Evolutionary conservation across 2,797 vertebrate species (phyloP), one percentile per base, ranked within the genome.

Genomic region (Holocentrus rufus): DNA sequence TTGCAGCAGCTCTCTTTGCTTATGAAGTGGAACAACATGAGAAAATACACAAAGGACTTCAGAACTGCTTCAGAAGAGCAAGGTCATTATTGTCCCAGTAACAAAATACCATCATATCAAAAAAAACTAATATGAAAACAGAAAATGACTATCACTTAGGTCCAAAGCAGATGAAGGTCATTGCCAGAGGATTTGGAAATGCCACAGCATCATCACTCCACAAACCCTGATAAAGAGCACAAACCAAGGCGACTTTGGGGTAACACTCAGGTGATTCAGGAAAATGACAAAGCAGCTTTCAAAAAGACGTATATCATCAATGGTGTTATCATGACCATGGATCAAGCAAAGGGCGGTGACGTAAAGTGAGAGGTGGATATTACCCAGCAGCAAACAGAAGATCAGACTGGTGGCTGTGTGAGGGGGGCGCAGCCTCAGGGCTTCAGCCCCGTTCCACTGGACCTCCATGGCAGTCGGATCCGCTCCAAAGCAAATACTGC

Each of bases 311-410:
- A 39, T 25, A 53, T 67, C 39, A 72, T 58, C 18, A 49, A 61
- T 55, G 25, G n/a, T 15, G 22, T 4, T 18, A 20, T 39, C 10
- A 63, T 13, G 34, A 65, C 9, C 8, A 54, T 7, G 17, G 13
- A 63, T 55, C 39, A 46, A 70, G 49, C 30, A 64, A 46, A 71
- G 5, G 18, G 5, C 78, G 66, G 52, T 69, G 55, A 72, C 1
- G 22, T 23, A 77, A 56, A 72, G 66, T 20, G 27, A 75, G 65
- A 65, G 46, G 50, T 2, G 57, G 62, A 84, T 62, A 47, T 93
- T 93, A 95, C 94, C 92, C 53, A 94, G 80, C 73, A 93, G 77
- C 50, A 93, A 7, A 13, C 86, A 80, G 72, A 93, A 27, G 57
- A 93, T 79, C 80, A 94, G 74, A 70, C 77, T 50, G 42, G 80